Conservation (phyloP, 2,113 vertebrate species). For the Taurulus bubalis region DNA sequence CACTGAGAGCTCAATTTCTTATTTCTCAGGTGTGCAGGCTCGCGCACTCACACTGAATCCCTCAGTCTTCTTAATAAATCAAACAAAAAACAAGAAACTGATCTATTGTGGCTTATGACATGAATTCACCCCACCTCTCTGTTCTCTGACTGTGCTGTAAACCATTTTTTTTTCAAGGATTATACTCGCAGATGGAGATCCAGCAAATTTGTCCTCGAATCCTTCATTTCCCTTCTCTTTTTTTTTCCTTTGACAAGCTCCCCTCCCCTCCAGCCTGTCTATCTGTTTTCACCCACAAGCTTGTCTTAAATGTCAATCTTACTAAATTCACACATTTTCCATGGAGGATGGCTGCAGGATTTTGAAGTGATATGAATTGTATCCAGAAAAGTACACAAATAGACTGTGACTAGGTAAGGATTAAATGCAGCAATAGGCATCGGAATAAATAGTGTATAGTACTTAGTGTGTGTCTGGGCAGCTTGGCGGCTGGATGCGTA, state of each 20-base stretch:
- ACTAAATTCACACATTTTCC: constrained; percentile 69
- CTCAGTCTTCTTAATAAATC: constrained; percentile 21
- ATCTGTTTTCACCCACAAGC: constrained; percentile 54
- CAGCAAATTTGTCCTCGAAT: constrained; percentile 69
- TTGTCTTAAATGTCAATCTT: constrained; percentile 61
- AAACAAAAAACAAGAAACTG: constrained; percentile 51
- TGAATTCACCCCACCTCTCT: constrained; percentile 25
- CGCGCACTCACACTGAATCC: constrained; percentile 21
- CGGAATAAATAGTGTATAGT: constrained; percentile 50
- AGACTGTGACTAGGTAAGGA: constrained; percentile 49
- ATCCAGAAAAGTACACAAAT: constrained; percentile 61
- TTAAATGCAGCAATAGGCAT: constrained; percentile 56
- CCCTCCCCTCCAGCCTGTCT: constrained; percentile 28
- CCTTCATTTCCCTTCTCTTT: constrained; percentile 43
- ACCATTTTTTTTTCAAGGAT: constrained; percentile 75
- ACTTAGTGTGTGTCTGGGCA: constrained; percentile 42
- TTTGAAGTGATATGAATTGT: constrained; percentile 53
- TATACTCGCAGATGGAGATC: constrained; percentile 80
- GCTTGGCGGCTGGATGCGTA: constrained; percentile 30
- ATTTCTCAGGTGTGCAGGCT: constrained; percentile 11
- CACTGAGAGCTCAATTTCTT: constrained; percentile 9
- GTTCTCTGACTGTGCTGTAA: constrained; percentile 50
- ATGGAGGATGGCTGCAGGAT: constrained; percentile 53
- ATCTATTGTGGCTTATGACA: constrained; percentile 53
- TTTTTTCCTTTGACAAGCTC: constrained; percentile 3